Base-by-base conservation (phyloP, 2,888 invertebrate genomes). In the Tenthredo mesomela region DNA sequence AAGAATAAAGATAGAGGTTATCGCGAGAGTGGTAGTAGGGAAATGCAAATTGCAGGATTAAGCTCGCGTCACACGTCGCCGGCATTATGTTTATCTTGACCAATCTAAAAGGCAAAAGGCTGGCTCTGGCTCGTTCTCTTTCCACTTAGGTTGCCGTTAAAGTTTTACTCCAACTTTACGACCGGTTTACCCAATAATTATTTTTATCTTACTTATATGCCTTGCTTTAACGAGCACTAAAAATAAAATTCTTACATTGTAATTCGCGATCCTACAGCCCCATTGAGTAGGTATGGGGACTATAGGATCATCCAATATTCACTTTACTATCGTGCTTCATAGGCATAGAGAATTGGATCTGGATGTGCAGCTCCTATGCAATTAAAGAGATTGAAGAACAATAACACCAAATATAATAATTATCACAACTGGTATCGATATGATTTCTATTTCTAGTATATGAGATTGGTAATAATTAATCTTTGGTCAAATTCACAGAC, bases 31-130 rank as follows among this genome's bases (percentile, higher is more conserved):
- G 61, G 58, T 15, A 21, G 47, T 21, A 37, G 37, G 40, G 15
- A 61, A 80, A 80, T 80, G 80, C 80, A 80, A 80, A 80, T 80
- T 80, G 40, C 58, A 80, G 80, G 80, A 80, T 80, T 80, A 80
- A 80, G 80, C 61, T 61, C 80, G 37, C 80, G 80, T 80, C 80
- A 80, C 80, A 80, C 80, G 61, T 58, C 61, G 80, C n/a, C 58
- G 40, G 58, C 61, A 80, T 80, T 61, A 33, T 37, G 58, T 61
- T 80, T 80, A 80, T 80, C 80, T 61, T 61, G 37, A 61, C 21
- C 61, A 40, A 80, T 80, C 80, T 80, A 80, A 80, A 80, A 80
- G 58, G 50, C 80, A 61, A 80, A 80, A 80, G 33, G 50, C 80
- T 40, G 80, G 61, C 80, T 80, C 40, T 80, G 40, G 40, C 80